Percentiles rank a stretch among this genome's conserved stretches.
Conservation (phyloP, 35 echinoderm and acorn worm genomes). For the Apostichopus parvimensis region DNA sequence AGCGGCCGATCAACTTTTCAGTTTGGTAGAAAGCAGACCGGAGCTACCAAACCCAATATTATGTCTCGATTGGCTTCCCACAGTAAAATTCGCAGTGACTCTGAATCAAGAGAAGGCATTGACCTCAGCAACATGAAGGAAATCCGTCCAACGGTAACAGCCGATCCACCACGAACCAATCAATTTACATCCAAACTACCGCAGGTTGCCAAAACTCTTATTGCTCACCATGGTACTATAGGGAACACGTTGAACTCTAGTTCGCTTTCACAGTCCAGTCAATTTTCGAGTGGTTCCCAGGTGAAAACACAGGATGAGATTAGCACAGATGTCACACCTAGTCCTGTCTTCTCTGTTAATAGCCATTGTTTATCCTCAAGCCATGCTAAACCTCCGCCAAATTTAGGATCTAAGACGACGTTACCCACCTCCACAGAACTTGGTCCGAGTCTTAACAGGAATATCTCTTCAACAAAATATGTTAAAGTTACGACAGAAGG, state of each 20-base stretch:
- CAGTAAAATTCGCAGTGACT: neutral
- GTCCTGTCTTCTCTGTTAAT: conserved; percentile 6
- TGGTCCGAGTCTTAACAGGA: neutral
- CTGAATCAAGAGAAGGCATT: neutral
- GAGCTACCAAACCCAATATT: neutral
- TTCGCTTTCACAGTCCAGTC: conserved; percentile 4
- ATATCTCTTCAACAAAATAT: neutral
- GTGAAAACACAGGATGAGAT: neutral
- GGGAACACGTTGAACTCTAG: neutral
- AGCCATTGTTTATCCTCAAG: neutral
- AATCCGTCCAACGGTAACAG: neutral
- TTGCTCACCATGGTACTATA: neutral
- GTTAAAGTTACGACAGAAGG: neutral
- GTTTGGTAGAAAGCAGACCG: neutral
- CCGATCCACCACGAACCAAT: neutral
- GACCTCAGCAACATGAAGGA: neutral
- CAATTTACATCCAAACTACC: neutral
- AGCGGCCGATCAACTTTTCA: neutral
- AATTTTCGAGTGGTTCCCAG: conserved; percentile 25
- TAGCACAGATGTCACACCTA: conserved; percentile 15
- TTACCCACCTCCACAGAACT: neutral
- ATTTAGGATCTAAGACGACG: neutral
- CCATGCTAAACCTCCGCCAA: neutral
- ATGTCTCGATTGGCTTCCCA: neutral
- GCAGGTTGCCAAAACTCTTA: neutral